Evolutionary conservation across 2,113 vertebrate genomes (phyloP).

Genomic region (Leuciscus idus): DNA sequence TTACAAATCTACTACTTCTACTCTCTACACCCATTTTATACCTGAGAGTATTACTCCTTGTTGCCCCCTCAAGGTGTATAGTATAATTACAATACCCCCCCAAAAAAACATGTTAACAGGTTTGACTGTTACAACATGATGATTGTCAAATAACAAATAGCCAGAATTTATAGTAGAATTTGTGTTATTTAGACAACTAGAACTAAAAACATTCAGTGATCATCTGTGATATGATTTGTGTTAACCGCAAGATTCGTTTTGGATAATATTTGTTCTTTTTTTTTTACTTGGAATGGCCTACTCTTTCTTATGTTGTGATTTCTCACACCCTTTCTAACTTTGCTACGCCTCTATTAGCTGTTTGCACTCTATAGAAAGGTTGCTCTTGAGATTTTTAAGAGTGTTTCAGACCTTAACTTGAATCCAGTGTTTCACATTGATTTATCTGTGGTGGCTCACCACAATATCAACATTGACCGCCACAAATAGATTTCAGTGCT

Average conservation of each 20-base stretch:
- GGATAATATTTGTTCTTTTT: not conserved
- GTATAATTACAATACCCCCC: no score
- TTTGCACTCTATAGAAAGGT: not conserved
- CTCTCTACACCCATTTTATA: no score
- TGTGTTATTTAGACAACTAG: not conserved
- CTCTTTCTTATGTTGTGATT: not conserved
- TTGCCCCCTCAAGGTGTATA: no score
- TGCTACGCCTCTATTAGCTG: not conserved
- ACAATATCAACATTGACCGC: no score
- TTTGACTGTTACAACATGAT: no score
- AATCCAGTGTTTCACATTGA: no score
- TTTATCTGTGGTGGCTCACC: no score
- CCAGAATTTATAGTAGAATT: not conserved
- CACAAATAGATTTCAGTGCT: no score
- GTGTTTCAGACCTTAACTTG: not conserved
- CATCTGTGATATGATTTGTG: not conserved
- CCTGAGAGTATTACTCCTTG: no score
- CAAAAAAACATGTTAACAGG: no score
- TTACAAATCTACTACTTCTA: no score
- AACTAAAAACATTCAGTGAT: not conserved
- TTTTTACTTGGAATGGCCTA: not conserved
- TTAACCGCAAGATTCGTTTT: not conserved
- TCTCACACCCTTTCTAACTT: not conserved
- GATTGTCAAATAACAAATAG: not conserved
- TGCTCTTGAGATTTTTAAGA: not conserved